Base-by-base conservation (phyloP, 2,888 invertebrate species). In the Balanococcus diminutus region DNA sequence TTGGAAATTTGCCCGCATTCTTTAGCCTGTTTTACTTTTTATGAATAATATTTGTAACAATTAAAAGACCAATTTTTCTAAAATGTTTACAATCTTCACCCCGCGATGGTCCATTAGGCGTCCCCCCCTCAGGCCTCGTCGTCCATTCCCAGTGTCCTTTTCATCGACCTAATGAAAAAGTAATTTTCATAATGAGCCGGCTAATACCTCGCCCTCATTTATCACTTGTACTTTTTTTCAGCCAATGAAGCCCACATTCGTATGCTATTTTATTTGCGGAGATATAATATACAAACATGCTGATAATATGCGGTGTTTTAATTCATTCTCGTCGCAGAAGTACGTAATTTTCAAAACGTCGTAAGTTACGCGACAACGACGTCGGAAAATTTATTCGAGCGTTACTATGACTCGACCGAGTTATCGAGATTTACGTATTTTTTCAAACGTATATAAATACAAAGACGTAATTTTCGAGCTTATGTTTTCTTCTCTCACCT, bases 31-130 rank as follows among this genome's bases (percentile, higher is more conserved):
- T 22, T 72, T 28, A 22, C 16, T 28, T 72, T 72, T 72, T 72
- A 72, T 72, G 72, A 72, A 72, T 72, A 72, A 72, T 72, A 72
- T 72, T 72, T 72, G 72, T 72, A 72, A 72, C 72, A 31, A 72
- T 72, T 72, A 72, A 72, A 72, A 72, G 72, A 72, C 72, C 72
- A 72, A 72, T 72, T 72, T 72, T 72, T 72, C n/a, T 72, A 31
- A 72, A 72, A 31, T 72, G 72, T 72, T 72, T 72, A 72, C 72
- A 72, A 72, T 72, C 28, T 31, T 28, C 2, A 31, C 31, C 31
- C 22, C 5, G 1, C 25, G 2, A n/a, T n/a, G n/a, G 42, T 11
- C 5, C 5, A 42, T 2, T 9, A 9, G 11, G 42, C 42, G 11
- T 11, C 16, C 4, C 16, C 42, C 14, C 14, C 16, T 42, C 16